Base-by-base conservation (phyloP, 2,113 vertebrate species). In the Osmerus eperlanus region DNA sequence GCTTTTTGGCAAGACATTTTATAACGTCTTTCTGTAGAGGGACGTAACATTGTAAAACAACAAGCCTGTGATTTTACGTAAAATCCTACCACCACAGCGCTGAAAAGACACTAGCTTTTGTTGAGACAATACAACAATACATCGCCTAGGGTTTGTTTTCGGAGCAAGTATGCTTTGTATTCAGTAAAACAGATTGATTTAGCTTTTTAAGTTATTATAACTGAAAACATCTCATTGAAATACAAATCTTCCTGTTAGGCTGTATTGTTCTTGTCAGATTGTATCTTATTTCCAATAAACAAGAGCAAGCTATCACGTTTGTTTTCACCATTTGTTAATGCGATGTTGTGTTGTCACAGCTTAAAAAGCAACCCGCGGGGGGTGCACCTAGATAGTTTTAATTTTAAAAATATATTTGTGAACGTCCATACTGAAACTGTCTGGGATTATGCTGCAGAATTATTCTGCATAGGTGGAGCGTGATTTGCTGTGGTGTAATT, bases 201-300 rank as follows among this genome's bases (percentile, higher is more conserved):
- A 76, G 62, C 65, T 32, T 79, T 71, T 47, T 70, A 68, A 68
- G 68, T 36, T 23, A 70, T 23, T 41, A 71, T 72, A 47, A 16
- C 66, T 70, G 32, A 77, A 65, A 71, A 71, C 15, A 70, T 69
- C 66, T 74, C 70, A 73, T 67, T 81, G 41, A 70, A 65, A 79
- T 67, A 25, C 16, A 67, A 47, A 32, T 68, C 4, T 62, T 67
- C 52, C 77, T 82, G 82, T 90, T 87, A 76, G 78, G 78, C 78
- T 70, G 81, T 74, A 71, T 84, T 85, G 71, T 87, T 85, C 78
- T 81, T 87, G 81, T 89, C 77, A 67, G 75, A 84, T 61, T 90
- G 81, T 88, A 67, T 75, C 76, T 74, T 77, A 83, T 89, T 89
- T 89, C 79, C 75, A 91, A 90, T 90, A 89, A 91, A 91, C 81